A percentile compares a stretch with the other conserved stretches of the same genome.
Evolutionary conservation across 1,140 invertebrate species (phyloP).

Genomic region (Protaetia brevitarsis): DNA sequence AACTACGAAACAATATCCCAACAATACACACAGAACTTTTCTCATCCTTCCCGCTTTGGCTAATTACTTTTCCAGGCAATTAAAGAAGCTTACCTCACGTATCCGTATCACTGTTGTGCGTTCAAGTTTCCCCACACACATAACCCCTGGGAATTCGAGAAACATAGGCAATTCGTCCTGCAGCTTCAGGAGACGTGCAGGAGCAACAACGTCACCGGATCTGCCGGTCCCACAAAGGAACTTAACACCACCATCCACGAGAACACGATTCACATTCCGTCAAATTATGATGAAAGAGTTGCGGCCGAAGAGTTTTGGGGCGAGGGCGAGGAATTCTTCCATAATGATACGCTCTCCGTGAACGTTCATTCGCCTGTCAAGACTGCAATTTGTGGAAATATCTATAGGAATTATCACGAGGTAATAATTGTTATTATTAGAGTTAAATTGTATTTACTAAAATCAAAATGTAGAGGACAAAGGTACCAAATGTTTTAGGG

Average conservation of each 20-base stretch:
- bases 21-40: no score
- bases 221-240: not conserved
- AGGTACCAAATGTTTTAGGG: no score
- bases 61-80: constrained; percentile 49
- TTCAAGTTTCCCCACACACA: constrained; percentile 78
- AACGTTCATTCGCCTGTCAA: constrained; percentile 32
- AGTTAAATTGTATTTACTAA: no score
- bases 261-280: not conserved
- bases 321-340: constrained; percentile 37
- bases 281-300: not conserved
- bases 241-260: not conserved
- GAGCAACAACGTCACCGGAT: constrained; percentile 31
- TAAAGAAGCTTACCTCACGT: constrained; percentile 65
- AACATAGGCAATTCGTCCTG: constrained; percentile 55
- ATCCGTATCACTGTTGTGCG: constrained; percentile 87
- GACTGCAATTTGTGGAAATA: constrained; percentile 38
- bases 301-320: constrained; percentile 33
- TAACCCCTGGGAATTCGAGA: constrained; percentile 62
- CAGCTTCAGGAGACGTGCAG: constrained; percentile 44
- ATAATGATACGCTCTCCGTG: constrained; percentile 33
- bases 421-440: constrained; percentile 16
- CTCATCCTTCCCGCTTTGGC: no score
- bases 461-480: no score
- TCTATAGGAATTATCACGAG: constrained; percentile 39
- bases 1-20: no score